Evolutionary conservation across 2,113 vertebrate genomes (phyloP).

Genomic region (Cyphomyrus discorhynchus): DNA sequence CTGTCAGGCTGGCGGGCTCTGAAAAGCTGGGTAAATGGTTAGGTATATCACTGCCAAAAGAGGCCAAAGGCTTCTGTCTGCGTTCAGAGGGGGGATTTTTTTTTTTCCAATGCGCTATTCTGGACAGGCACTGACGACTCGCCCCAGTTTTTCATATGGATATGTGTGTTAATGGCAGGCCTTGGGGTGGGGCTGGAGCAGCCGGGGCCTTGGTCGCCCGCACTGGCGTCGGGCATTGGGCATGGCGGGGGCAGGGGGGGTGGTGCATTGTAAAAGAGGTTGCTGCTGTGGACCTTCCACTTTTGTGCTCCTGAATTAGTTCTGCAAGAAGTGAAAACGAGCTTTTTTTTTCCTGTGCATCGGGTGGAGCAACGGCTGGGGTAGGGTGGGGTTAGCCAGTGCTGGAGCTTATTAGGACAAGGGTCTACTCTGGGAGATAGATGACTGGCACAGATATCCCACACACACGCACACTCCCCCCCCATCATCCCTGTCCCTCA

Average conservation of each 20-base stretch:
- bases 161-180: conserved; percentile 99
- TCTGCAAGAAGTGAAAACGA: conserved; percentile 99
- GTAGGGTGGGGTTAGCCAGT: conserved; percentile 60
- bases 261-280: conserved; percentile 91
- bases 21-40: conserved; percentile 98
- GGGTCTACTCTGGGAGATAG: conserved; percentile 98
- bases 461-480: not conserved
- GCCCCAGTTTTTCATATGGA: conserved; percentile 99
- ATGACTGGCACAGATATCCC: conserved; percentile 85
- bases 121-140: conserved; percentile 98
- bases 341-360: conserved; percentile 87
- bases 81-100: conserved; percentile 74
- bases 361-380: conserved; percentile 80
- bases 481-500: not conserved
- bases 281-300: conserved; percentile 92
- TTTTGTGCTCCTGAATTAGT: conserved; percentile 99
- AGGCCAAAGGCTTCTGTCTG: conserved; percentile 97
- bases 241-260: not conserved
- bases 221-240: not conserved
- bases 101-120: conserved; percentile 70
- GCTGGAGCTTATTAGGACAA: conserved; percentile 96
- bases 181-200: conserved; percentile 98
- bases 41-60: conserved; percentile 98
- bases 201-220: conserved; percentile 48
- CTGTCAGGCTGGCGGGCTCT: conserved; percentile 72